phyloP scores from a whole-genome alignment of 2,797 vertebrate genomes.

The Craterocephalus amniculus region DNA sequence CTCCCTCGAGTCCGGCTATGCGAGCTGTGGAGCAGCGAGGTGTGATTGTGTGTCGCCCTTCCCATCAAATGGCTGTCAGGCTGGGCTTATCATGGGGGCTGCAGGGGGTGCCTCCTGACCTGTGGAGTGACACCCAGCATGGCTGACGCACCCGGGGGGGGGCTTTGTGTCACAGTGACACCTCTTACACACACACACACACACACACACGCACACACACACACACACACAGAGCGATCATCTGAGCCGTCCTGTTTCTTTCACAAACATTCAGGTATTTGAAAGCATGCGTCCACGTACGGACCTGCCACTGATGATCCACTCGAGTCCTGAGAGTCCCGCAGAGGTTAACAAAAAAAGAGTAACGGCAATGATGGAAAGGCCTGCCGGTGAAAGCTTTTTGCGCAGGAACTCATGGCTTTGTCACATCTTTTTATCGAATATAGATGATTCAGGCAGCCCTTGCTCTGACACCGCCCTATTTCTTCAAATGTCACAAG shows the following conservation, averaged over 20 bases:
- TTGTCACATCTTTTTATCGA: slow-evolving; percentile 71
- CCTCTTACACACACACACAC: slow-evolving; percentile 13
- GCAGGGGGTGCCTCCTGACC: slow-evolving; percentile 83
- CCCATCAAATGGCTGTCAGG: slow-evolving; percentile 81
- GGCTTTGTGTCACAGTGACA: slow-evolving; percentile 56
- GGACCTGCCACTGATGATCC: slow-evolving; percentile 33
- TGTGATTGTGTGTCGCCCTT: slow-evolving; percentile 70
- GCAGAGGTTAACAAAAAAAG: slow-evolving; percentile 30
- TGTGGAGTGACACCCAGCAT: slow-evolving; percentile 78
- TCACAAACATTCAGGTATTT: neutral
- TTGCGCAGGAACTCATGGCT: slow-evolving; percentile 37
- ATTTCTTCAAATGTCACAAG: slow-evolving; percentile 82
- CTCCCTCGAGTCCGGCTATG: slow-evolving; percentile 72
- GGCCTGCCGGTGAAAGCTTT: slow-evolving; percentile 18
- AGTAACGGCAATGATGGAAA: slow-evolving; percentile 22
- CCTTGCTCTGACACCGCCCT: slow-evolving; percentile 66
- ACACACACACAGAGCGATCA: slow-evolving; percentile 37
- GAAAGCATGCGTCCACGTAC: neutral
- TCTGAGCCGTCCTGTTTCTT: slow-evolving; percentile 42
- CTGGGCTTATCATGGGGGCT: slow-evolving; percentile 86
- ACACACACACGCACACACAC: slow-evolving; percentile 9
- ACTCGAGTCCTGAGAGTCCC: slow-evolving; percentile 16
- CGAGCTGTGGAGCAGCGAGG: slow-evolving; percentile 41
- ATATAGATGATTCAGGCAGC: slow-evolving; percentile 69
- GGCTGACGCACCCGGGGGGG: slow-evolving; percentile 37